Evolutionary conservation across 2,888 invertebrate genomes (phyloP).

Genomic region (Tillus elongatus): DNA sequence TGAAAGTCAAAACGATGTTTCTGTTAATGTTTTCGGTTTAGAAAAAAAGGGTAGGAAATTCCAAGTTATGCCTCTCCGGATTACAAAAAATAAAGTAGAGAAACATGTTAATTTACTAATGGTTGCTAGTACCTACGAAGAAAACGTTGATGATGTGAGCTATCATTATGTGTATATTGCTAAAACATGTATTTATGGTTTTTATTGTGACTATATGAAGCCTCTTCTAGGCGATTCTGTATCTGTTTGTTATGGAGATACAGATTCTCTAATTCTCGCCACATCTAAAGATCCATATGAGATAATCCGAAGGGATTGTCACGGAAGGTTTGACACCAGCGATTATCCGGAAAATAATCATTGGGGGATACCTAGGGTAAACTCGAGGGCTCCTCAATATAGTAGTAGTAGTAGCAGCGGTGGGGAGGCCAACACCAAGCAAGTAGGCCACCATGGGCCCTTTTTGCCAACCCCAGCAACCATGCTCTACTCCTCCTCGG

Average conservation of each 20-base stretch:
- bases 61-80: neutral
- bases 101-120: constrained; percentile 13
- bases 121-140: constrained; percentile 10
- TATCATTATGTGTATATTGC: constrained; percentile 14
- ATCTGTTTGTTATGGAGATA: constrained; percentile 15
- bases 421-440: too few relatives aligned
- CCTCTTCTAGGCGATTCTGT: constrained; percentile 5
- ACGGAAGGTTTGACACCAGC: constrained; percentile 14
- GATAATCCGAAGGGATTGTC: constrained; percentile 11
- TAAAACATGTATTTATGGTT: constrained; percentile 16
- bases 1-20: constrained; percentile 12
- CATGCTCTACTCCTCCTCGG: too few relatives aligned
- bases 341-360: constrained; percentile 11
- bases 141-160: constrained; percentile 10
- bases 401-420: constrained; percentile 15
- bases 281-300: constrained; percentile 14
- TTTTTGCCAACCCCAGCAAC: too few relatives aligned
- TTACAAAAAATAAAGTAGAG: constrained; percentile 7
- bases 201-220: constrained; percentile 16
- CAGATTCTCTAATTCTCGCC: constrained; percentile 15
- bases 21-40: constrained; percentile 15
- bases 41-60: neutral
- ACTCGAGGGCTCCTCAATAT: constrained; percentile 15
- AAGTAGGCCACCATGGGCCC: too few relatives aligned
- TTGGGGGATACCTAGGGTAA: constrained; percentile 10